Evolutionary conservation across 2,888 invertebrate genomes (phyloP), one percentile per base, ranked within the genome.

Genomic region (Heteromurus nitidus): DNA sequence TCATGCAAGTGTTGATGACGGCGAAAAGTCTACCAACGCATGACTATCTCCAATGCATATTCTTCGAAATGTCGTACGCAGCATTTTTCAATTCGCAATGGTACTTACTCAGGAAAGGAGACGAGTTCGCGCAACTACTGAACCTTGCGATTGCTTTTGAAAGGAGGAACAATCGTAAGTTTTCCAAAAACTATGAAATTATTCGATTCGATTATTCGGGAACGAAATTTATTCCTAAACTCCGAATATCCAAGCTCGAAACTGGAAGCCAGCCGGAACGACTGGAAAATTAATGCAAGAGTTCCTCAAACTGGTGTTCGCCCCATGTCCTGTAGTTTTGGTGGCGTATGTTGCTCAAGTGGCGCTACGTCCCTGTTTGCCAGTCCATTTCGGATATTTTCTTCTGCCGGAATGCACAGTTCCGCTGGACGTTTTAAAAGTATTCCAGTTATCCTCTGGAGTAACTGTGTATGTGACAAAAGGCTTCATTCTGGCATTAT

Each of bases 321-420:
- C 31, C 20, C 16, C 9, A 5, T 3, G n/a, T 0, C 50, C 53
- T 7, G 1, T 68, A 2, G 26, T 24, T 5, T 22, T 65, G 26
- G 26, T 55, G 20, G 24, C 55, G 16, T 62, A 47, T n/a, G 22
- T 22, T 11, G 9, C 28, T 7, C 28, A 60, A 28, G 13, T 28
- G 28, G 9, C 31, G 47, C 42, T 62, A 5, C 26, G 60, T 1
- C 73, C 62, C 11, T 62, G 73, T 16, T 16, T 62, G 1, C 62
- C 73, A 55, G 58, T 30, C 11, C 36, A 60, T n/a, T 22, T 55
- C 3, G 36, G 65, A 20, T 74, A 74, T 11, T 75, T 75, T 42
- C n/a, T 65, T 24, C 65, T 22, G 22, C 64, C 74, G 0, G 22
- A 75, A 7, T 75, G 74, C n/a, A 13, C 22, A 11, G 11, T 24